Conservation (phyloP, 2,888 invertebrate species). For the Phortica okadai region DNA sequence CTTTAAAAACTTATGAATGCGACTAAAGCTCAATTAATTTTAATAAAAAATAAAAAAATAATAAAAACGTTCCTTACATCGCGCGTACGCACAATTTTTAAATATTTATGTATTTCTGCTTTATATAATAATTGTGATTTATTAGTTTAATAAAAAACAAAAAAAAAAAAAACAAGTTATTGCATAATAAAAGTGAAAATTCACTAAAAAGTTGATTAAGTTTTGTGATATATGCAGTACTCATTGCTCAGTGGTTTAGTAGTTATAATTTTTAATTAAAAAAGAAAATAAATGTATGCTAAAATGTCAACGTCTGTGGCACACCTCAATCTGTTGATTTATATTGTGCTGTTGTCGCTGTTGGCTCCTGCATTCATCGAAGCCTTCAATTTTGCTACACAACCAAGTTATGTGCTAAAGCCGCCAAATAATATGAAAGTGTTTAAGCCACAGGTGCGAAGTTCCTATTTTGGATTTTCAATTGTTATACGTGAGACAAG, state of each 20-base stretch:
- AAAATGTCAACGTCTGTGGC: background rate
- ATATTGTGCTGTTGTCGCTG: background rate
- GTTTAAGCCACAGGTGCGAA: conserved; percentile 49
- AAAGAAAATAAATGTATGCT: background rate
- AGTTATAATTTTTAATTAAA: background rate
- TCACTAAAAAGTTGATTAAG: background rate
- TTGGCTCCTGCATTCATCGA: background rate
- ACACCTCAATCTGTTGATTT: background rate
- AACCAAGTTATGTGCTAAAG: conserved; percentile 54
- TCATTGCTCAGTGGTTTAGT: background rate
- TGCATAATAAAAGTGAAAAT: conserved; percentile 19
- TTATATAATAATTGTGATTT: conserved; percentile 26
- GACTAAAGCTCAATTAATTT: conserved; percentile 29
- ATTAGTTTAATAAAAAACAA: conserved; percentile 14
- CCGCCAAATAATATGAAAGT: conserved; percentile 48
- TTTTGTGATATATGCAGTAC: conserved; percentile 2
- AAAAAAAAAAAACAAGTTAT: background rate
- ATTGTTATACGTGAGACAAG: conserved; percentile 56
- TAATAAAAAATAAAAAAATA: conserved; percentile 9
- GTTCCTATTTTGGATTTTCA: conserved; percentile 64
- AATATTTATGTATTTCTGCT: background rate
- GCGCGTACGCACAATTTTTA: background rate
- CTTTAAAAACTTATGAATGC: background rate
- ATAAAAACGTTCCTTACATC: background rate
- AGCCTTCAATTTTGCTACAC: conserved; percentile 60